Percentiles rank a stretch among this genome's conserved stretches.
Evolutionary conservation across 2,113 vertebrate genomes (phyloP).

Genomic region (Cryptomyrus ogoouensis): DNA sequence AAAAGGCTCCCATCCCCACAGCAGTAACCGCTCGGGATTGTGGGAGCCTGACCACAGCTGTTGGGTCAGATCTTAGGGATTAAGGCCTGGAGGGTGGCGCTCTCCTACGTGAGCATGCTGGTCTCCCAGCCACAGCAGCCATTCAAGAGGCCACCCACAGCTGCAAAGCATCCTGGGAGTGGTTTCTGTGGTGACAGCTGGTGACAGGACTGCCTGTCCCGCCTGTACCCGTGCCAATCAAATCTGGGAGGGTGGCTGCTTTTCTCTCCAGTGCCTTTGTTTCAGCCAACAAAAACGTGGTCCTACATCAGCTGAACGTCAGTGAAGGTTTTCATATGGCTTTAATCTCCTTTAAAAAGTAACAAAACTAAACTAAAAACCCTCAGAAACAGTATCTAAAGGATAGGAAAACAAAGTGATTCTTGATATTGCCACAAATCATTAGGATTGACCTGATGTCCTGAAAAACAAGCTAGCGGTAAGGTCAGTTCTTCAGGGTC

Average conservation of each 20-base stretch:
- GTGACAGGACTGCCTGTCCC: constrained; percentile 4
- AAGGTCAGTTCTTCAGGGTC: constrained; percentile 71
- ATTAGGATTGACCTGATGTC: constrained; percentile 88
- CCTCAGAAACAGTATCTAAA: constrained; percentile 52
- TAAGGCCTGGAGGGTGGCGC: neutral
- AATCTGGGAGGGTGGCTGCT: constrained; percentile 4
- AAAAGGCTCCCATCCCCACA: neutral
- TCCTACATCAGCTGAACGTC: constrained; percentile 76
- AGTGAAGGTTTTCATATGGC: constrained; percentile 86
- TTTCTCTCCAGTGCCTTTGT: constrained; percentile 23
- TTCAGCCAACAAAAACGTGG: constrained; percentile 47
- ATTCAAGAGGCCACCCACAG: neutral
- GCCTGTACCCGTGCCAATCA: constrained; percentile 22
- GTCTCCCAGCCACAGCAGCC: neutral
- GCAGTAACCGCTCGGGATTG: neutral
- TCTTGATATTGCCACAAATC: constrained; percentile 91
- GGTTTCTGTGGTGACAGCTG: constrained; percentile 9
- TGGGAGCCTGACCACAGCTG: neutral
- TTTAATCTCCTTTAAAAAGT: constrained; percentile 95
- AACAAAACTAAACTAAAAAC: constrained; percentile 50
- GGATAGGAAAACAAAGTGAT: constrained; percentile 79
- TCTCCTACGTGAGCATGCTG: neutral
- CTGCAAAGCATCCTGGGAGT: constrained; percentile 13
- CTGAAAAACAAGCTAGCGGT: constrained; percentile 66
- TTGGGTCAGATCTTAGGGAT: neutral